Evolutionary conservation across 2,888 invertebrate genomes (phyloP).

Genomic region (Thysanoteuthis rhombus): DNA sequence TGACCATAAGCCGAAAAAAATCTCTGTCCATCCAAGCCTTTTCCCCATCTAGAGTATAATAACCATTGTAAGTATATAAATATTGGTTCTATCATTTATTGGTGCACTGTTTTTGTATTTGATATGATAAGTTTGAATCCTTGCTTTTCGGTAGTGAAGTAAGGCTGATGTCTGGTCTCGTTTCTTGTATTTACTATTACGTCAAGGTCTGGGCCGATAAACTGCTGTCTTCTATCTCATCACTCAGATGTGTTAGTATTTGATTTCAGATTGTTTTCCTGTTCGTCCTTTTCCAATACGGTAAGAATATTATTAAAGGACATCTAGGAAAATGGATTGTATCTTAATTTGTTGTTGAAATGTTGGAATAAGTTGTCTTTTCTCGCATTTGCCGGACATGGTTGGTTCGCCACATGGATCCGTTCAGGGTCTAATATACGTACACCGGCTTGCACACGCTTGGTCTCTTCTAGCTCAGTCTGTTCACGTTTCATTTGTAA

Average conservation of each 20-base stretch:
- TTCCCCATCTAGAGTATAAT: conserved; percentile 20
- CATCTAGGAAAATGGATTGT: background rate
- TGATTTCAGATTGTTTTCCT: background rate
- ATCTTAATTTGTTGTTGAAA: background rate
- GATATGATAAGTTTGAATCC: conserved; percentile 16
- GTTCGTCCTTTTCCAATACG: background rate
- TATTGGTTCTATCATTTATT: background rate
- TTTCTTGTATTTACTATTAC: conserved; percentile 30
- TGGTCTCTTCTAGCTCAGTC: background rate
- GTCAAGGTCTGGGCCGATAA: conserved; percentile 23
- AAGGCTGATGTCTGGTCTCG: background rate
- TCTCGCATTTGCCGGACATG: conserved; percentile 12
- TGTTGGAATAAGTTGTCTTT: background rate
- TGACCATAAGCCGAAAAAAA: conserved; percentile 31
- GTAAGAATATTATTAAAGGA: background rate
- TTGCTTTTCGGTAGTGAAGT: background rate
- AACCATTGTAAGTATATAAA: conserved; percentile 26
- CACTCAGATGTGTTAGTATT: background rate
- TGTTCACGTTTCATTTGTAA: background rate
- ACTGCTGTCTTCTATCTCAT: background rate
- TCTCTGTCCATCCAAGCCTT: conserved; percentile 29
- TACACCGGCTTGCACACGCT: background rate
- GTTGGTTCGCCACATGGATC: conserved; percentile 27
- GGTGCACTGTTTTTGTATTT: conserved; percentile 12
- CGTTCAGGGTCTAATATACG: background rate